phyloP scores from a whole-genome alignment of 2,113 vertebrate species.

The Tympanuchus pallidicinctus region DNA sequence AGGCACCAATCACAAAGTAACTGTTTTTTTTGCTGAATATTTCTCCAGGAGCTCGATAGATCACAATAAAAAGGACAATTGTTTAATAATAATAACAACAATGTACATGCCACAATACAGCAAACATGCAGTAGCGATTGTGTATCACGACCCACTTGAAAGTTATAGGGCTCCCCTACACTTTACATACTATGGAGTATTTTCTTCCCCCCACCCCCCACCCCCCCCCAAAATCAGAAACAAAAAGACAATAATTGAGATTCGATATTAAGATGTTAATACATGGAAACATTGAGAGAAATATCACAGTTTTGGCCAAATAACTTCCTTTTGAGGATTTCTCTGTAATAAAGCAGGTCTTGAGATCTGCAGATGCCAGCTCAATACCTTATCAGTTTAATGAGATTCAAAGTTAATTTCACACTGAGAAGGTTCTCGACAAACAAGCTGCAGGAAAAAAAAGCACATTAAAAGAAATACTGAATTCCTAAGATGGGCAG shows the following conservation, averaged over 20 bases:
- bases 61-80: background rate
- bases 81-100: too few species aligned
- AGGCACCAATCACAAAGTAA: background rate
- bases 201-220: background rate
- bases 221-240: background rate
- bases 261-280: background rate
- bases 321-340: background rate
- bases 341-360: background rate
- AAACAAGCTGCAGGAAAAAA: background rate
- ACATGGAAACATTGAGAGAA: background rate
- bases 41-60: background rate
- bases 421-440: background rate
- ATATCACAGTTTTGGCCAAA: background rate
- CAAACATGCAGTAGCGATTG: fast-evolving
- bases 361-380: background rate
- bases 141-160: background rate
- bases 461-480: background rate
- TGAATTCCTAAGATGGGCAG: background rate
- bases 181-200: background rate
- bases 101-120: background rate
- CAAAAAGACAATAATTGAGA: background rate
- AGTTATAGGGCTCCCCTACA: background rate
- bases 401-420: background rate
- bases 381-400: background rate
- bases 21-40: background rate